Conservation (phyloP, 2,888 invertebrate species). For the Tetrapedia diversipes region DNA sequence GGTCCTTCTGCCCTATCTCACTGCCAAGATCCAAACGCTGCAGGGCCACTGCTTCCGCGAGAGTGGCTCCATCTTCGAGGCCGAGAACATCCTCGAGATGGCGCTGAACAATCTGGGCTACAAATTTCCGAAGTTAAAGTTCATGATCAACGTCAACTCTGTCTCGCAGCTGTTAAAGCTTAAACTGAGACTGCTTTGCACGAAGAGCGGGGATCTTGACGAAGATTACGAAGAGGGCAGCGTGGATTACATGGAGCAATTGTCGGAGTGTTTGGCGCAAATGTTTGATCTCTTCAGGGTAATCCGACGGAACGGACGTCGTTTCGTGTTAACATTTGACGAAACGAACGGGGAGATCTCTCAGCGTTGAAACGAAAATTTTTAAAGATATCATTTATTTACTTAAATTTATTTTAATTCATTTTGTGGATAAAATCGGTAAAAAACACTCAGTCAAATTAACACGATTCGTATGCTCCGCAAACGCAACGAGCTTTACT, state of each 20-base stretch:
- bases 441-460: too few relatives aligned
- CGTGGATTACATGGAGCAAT: slow-evolving; percentile 82
- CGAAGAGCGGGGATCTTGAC: slow-evolving; percentile 17
- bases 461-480: too few relatives aligned
- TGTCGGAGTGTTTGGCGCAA: slow-evolving; percentile 82
- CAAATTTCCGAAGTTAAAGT: slow-evolving; percentile 79
- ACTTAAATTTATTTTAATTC: too few relatives aligned
- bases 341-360: too few relatives aligned
- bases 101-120: slow-evolving; percentile 82
- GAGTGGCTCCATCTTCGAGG: slow-evolving; percentile 81
- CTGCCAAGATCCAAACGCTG: slow-evolving; percentile 82
- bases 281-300: slow-evolving; percentile 82
- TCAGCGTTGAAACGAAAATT: too few relatives aligned
- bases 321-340: too few relatives aligned
- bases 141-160: slow-evolving; percentile 73
- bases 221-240: slow-evolving; percentile 73
- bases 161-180: slow-evolving; percentile 75
- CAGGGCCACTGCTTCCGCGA: slow-evolving; percentile 82
- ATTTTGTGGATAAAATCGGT: too few relatives aligned
- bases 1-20: slow-evolving; percentile 76
- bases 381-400: too few relatives aligned
- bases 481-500: too few relatives aligned
- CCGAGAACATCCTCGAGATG: slow-evolving; percentile 77
- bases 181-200: slow-evolving; percentile 76
- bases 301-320: too few relatives aligned